Conservation (phyloP, 2,113 vertebrate species). For the Anarrhichthys ocellatus region DNA sequence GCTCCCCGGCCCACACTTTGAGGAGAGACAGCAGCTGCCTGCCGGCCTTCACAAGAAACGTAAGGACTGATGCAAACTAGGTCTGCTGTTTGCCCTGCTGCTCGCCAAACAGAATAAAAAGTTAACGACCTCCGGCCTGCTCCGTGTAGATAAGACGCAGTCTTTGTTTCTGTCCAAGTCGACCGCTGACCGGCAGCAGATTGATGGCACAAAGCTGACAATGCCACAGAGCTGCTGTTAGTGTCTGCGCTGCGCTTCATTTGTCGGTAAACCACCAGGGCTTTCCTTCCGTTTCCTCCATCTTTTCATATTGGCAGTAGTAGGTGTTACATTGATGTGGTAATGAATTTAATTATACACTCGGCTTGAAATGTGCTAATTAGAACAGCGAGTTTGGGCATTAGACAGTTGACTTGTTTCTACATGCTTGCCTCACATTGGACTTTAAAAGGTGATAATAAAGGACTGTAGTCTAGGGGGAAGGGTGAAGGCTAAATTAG, state of each 20-base stretch:
- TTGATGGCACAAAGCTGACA: slow-evolving; percentile 63
- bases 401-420: slow-evolving; percentile 62
- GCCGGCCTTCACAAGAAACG: slow-evolving; percentile 88
- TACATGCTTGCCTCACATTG: slow-evolving; percentile 55
- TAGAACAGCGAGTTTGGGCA: slow-evolving; percentile 57
- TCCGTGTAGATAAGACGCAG: slow-evolving; percentile 69
- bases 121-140: slow-evolving; percentile 45
- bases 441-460: slow-evolving; percentile 75
- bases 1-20: slow-evolving; percentile 96
- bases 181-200: slow-evolving; percentile 49
- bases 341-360: slow-evolving; percentile 66
- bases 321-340: slow-evolving; percentile 49
- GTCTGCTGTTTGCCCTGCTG: slow-evolving; percentile 28
- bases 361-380: slow-evolving; percentile 72
- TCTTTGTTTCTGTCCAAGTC: slow-evolving; percentile 59
- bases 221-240: slow-evolving; percentile 20
- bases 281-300: slow-evolving; percentile 17
- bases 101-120: slow-evolving; percentile 19
- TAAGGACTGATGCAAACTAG: slow-evolving; percentile 50
- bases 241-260: slow-evolving; percentile 33
- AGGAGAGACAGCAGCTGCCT: slow-evolving; percentile 94
- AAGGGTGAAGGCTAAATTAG: slow-evolving; percentile 32
- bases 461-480: slow-evolving; percentile 37
- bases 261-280: slow-evolving; percentile 21
- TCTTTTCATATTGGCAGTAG: slow-evolving; percentile 38